Base-by-base conservation (phyloP, 2,797 vertebrate genomes). In the Lepilemur ruficaudatus region DNA sequence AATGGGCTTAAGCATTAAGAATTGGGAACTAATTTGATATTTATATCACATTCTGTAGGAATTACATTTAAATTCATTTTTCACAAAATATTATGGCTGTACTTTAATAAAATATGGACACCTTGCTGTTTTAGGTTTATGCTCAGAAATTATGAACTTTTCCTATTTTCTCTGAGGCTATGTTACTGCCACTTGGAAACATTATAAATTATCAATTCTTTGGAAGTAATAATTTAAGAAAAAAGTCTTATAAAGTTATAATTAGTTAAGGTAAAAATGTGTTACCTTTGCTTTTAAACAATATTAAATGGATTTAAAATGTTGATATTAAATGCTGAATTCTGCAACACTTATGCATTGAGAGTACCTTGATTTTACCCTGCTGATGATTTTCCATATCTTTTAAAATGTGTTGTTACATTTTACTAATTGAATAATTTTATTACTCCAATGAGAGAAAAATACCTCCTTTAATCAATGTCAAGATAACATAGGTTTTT, bases 121-220 rank as follows among this genome's bases (percentile, higher is more conserved):
- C 93, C 93, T 96, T 96, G 67, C 96, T 98, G 96, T 97, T 97
- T 92, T 95, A 98, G 69, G 38, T 87, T 97, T 96, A 91, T 86
- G 94, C 92, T 98, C 95, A 98, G 98, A 98, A 98, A 98, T 98
- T 97, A 98, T 89, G 59, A 98, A 96, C 95, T 97, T 97, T 93
- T 48, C 87, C 72, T 97, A 93, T 97, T 98, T 98, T 96, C 93
- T 98, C 92, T 97, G 97, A 98, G 97, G 97, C 96, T 98, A 95
- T 97, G 93, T 88, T 97, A 98, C 96, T 98, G 95, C 97, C 91
- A 98, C 92, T 91, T 86, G 97, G 91, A 82, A 98, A 96, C n/a
- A 80, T 80, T 98, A 96, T 97, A 97, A 98, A 98, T 98, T 96
- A 94, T 82, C 70, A 96, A 75, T 89, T 95, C 93, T 96, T 97